Percentiles rank a stretch among this genome's conserved stretches.
Evolutionary conservation across 1,140 invertebrate genomes (phyloP).

Genomic region (Drosophila sulfurigaster): DNA sequence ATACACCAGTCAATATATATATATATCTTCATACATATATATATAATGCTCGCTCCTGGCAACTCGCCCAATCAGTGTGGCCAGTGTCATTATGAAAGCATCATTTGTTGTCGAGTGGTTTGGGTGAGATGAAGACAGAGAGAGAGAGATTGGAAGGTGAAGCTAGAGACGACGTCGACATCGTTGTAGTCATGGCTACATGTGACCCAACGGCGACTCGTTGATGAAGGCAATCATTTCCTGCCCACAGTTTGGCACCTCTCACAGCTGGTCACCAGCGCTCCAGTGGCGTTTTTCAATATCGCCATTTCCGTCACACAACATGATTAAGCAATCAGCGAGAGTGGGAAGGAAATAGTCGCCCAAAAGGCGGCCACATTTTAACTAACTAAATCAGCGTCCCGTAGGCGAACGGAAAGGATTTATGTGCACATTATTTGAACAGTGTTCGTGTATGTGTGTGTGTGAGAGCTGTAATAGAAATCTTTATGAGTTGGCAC

Average conservation of each 20-base stretch:
- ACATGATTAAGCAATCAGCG: conserved; percentile 81
- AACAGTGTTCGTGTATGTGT: conserved; percentile 5
- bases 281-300: conserved; percentile 77
- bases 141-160: neutral
- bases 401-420: conserved; percentile 38
- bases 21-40: conserved; percentile 11
- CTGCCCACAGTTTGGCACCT: conserved; percentile 4
- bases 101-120: conserved; percentile 40
- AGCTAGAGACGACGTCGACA: neutral
- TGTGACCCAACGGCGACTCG: conserved; percentile 16
- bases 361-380: conserved; percentile 59
- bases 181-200: conserved; percentile 15
- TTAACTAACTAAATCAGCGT: conserved; percentile 59
- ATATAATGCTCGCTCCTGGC: neutral
- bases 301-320: conserved; percentile 70
- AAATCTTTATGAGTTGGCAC: conserved; percentile 69
- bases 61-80: conserved; percentile 13
- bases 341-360: neutral
- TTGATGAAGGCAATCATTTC: conserved; percentile 17
- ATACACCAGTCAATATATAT: conserved; percentile 39
- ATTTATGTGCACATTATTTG: conserved; percentile 74
- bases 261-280: conserved; percentile 36
- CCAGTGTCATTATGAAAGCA: conserved; percentile 46
- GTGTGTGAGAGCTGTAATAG: conserved; percentile 26
- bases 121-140: neutral